Base-by-base conservation (phyloP, 2,113 vertebrate species). In the Erinaceus europaeus region DNA sequence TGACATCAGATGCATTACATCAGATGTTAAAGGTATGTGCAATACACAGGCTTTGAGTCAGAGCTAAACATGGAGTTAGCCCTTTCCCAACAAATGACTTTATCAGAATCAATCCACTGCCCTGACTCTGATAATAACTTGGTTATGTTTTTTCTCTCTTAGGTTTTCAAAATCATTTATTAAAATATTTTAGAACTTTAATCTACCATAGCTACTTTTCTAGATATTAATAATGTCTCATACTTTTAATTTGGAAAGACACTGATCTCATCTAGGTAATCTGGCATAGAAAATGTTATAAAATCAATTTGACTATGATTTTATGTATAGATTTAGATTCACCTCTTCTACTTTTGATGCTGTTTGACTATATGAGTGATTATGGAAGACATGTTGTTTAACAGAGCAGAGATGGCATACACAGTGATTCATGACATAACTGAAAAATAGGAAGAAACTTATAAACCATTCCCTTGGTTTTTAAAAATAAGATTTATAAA, bases 401-500 rank as follows among this genome's bases (percentile, higher is more conserved):
- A 17, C 21, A 85, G 48, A 92, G 61, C 23, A 78, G 78, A 40
- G 55, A 44, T 84, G 64, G 18, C 65, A 89, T 7, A 40, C 15
- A 89, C 13, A 64, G 1, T 81, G 83, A 90, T 77, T 69, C 76
- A 84, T 72, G 44, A 64, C 44, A 64, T 72, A 64, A 53, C 52
- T 91, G 29, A 77, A 61, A 87, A 81, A 10, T 57, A 62, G 79
- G 64, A 81, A 80, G 18, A 85, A n/a, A n/a, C n/a, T n/a, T 59
- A 76, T 52, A 76, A 89, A 90, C 90, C 72, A 94, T 86, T 89
- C 17, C 0, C 12, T 80, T 92, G 89, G 11, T 11, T 64, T 88
- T 59, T 94, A 90, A 90, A 93, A 88, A 80, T 88, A 85, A 88
- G n/a, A n/a, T n/a, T 52, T 71, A 59, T 15, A 29, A 64, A 62